These are phyloP conservation scores for Drymodes brunneopygia DNA, from an alignment of 2,113 vertebrate genomes.

Conservation along the genomic window DNA sequence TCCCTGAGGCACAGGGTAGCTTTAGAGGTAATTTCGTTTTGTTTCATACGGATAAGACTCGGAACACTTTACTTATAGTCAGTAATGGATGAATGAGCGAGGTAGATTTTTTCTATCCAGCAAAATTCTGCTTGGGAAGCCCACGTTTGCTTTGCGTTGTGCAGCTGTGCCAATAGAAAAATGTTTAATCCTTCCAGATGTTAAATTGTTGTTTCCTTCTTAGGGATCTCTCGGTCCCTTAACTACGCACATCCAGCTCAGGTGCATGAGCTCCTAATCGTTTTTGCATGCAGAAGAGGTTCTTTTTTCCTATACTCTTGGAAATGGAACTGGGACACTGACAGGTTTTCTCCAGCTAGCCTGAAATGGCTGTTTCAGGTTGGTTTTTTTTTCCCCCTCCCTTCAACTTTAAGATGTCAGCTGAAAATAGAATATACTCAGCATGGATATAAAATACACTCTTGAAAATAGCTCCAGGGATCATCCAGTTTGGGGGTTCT, in stretches of 20 bases:
- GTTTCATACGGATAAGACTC: not conserved
- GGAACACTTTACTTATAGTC: not conserved
- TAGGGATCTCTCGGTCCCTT: not conserved
- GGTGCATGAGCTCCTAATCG: not conserved
- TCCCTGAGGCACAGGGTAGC: not conserved
- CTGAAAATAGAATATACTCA: not conserved
- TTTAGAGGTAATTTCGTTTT: not conserved
- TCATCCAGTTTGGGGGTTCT: not conserved
- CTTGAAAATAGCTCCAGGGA: not conserved
- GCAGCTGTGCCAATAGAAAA: not conserved
- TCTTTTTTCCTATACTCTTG: not conserved
- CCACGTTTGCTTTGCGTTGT: rapidly evolving
- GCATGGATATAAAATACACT: not conserved
- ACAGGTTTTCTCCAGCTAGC: not conserved
- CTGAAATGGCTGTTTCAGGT: not conserved
- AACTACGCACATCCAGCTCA: not conserved
- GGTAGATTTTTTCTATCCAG: not conserved
- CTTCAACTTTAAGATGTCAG: not conserved
- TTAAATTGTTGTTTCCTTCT: not conserved
- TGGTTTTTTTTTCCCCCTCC: rapidly evolving
- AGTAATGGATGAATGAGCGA: not conserved
- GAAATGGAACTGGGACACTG: not conserved
- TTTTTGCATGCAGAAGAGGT: not conserved
- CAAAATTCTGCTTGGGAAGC: not conserved
- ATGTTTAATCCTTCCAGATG: not conserved